These are phyloP conservation scores for Gymnoscopelus braueri DNA, from an alignment of 2,797 vertebrate species.

Conservation along the genomic window DNA sequence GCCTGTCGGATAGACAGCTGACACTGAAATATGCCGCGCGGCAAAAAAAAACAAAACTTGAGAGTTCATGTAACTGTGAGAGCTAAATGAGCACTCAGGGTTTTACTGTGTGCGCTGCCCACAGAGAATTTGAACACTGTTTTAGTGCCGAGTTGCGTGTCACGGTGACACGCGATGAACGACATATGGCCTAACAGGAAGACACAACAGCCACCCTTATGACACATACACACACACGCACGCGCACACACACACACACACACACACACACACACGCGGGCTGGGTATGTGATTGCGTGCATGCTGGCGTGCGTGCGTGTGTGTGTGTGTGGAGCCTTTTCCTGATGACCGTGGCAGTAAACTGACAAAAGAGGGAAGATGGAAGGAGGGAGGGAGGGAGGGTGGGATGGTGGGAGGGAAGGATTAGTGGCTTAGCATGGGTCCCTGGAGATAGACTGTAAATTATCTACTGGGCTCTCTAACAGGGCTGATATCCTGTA, in stretches of 20 bases:
- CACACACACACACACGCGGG: too few species aligned
- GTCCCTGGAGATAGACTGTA: slow-evolving; percentile 71
- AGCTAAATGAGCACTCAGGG: too few species aligned
- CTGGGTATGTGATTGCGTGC: slow-evolving; percentile 3
- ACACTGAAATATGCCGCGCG: too few species aligned
- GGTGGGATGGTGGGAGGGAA: slow-evolving; percentile 52
- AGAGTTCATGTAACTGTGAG: too few species aligned
- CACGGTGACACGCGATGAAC: slow-evolving; percentile 45
- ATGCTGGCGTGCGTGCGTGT: slow-evolving; percentile 25
- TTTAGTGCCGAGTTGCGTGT: slow-evolving; percentile 47
- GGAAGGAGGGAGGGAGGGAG: slow-evolving; percentile 45
- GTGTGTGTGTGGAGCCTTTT: slow-evolving; percentile 45
- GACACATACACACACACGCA: slow-evolving; percentile 17
- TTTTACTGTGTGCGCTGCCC: slow-evolving; percentile 30
- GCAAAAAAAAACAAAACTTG: too few species aligned
- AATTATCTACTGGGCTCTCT: slow-evolving; percentile 71
- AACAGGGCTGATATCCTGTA: slow-evolving; percentile 63
- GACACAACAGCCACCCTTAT: slow-evolving; percentile 44
- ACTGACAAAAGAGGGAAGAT: slow-evolving; percentile 70
- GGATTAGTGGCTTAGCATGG: slow-evolving; percentile 54
- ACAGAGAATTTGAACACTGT: slow-evolving; percentile 46
- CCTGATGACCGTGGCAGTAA: slow-evolving; percentile 71
- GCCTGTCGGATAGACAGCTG: too few species aligned
- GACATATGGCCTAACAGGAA: slow-evolving; percentile 24
- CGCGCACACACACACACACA: too few species aligned